Evolutionary conservation across 2,797 vertebrate species (phyloP).

Genomic region (Cuniculus paca): DNA sequence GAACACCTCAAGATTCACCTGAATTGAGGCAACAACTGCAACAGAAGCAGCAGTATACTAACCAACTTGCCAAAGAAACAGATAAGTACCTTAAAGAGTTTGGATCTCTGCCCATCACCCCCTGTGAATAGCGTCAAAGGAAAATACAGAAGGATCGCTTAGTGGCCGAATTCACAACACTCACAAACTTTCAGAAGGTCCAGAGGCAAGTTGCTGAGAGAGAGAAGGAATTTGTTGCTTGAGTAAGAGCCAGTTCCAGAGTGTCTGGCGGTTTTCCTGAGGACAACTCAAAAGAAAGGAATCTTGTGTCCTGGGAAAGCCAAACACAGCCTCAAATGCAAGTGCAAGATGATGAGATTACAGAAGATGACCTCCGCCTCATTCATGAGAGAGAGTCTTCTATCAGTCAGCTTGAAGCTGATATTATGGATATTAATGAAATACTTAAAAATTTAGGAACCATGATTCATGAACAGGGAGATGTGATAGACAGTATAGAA

Average conservation of each 20-base stretch:
- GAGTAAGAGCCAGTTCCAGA: conserved; percentile 96
- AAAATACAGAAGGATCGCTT: conserved; percentile 97
- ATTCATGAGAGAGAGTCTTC: conserved; percentile 96
- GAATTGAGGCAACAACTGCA: too few relatives aligned
- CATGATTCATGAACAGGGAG: conserved; percentile 99
- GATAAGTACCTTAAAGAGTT: conserved; percentile 96
- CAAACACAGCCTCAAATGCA: conserved; percentile 91
- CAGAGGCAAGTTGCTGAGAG: conserved; percentile 96
- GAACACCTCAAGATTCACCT: too few relatives aligned
- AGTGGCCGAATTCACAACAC: conserved; percentile 94
- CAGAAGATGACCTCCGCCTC: conserved; percentile 95
- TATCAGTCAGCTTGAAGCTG: conserved; percentile 96
- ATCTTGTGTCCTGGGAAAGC: conserved; percentile 89
- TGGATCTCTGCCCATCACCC: conserved; percentile 92
- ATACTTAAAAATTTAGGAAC: conserved; percentile 99
- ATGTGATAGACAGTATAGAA: conserved; percentile 97
- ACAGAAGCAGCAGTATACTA: conserved; percentile 96
- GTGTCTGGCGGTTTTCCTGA: conserved; percentile 94
- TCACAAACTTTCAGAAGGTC: conserved; percentile 95
- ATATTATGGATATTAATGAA: conserved; percentile 98
- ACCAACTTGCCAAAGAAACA: conserved; percentile 97
- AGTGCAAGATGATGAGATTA: conserved; percentile 94
- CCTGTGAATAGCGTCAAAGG: conserved; percentile 95
- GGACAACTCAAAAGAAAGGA: conserved; percentile 90
- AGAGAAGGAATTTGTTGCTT: conserved; percentile 96